Evolutionary conservation across 2,797 vertebrate genomes (phyloP).

Genomic region (Phoebastria nigripes): DNA sequence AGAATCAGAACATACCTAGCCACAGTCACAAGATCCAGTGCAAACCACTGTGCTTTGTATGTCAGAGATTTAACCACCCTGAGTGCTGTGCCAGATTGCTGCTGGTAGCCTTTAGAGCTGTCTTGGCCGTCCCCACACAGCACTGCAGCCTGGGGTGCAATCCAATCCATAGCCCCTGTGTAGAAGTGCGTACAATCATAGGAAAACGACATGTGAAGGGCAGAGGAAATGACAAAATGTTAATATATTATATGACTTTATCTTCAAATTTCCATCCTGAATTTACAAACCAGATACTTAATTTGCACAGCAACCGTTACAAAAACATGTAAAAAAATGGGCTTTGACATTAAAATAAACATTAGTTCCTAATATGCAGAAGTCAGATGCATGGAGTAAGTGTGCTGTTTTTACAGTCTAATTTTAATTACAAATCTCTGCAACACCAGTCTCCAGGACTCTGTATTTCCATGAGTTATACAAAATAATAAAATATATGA

Average conservation of each 20-base stretch:
- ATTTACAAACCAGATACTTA: not conserved
- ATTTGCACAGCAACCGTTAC: not conserved
- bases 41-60: not conserved
- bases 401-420: not conserved
- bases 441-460: not conserved
- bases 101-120: not conserved
- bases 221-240: not conserved
- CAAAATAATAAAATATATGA: not conserved
- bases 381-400: not conserved
- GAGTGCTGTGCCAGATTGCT: not conserved
- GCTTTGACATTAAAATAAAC: not conserved
- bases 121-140: not conserved
- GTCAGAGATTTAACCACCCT: not conserved
- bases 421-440: not conserved
- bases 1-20: not conserved
- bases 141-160: not conserved
- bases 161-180: not conserved
- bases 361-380: not conserved
- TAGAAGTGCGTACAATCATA: not conserved
- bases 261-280: not conserved
- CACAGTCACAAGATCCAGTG: not conserved
- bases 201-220: not conserved
- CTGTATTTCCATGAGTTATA: not conserved
- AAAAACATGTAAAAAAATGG: not conserved
- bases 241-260: not conserved